Evolutionary conservation across 2,797 vertebrate genomes (phyloP), one percentile per base, ranked within the genome.

Genomic region (Microctenopoma steveboyesi): DNA sequence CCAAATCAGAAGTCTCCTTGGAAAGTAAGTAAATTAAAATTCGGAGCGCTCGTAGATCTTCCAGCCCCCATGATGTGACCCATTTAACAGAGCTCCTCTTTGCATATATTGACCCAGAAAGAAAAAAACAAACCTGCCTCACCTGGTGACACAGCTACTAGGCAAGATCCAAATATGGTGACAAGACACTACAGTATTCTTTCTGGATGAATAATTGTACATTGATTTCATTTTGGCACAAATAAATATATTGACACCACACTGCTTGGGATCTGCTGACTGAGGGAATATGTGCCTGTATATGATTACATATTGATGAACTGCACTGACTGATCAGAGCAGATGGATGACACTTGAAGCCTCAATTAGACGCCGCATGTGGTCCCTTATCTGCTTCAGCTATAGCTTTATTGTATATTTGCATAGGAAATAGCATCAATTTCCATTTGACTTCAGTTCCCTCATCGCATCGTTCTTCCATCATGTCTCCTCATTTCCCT

Each of bases 21-120:
- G 88, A 90, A 92, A 87, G 89, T 82, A 67, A 84, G 85, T 80
- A 89, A 90, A 89, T 90, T 85, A 88, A 64, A 91, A 83, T 75
- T 81, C 49, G 30, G 51, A 74, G 83, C 28, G 74, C 82, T 82
- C 45, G 27, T 47, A 79, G 72, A 80, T 66, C 51, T 27, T 62
- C 61, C 42, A 10, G 18, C 25, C 73, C 55, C 64, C 64, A 67
- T 77, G 76, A 89, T 83, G 58, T 84, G 86, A 89, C 88, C 91
- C 80, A 90, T 75, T 91, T 92, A 76, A 81, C 25, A 52, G 13
- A 76, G 70, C 58, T 68, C 60, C 45, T 79, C 64, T 72, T 13
- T 59, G 49, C 33, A 18, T 54, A 66, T 3, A 39, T 61, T 18
- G 53, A 61, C 52, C 51, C 60, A 48, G 47, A 57, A 56, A 46